phyloP scores from a whole-genome alignment of 2,888 invertebrate genomes.

The Cryptus viduatorius region DNA sequence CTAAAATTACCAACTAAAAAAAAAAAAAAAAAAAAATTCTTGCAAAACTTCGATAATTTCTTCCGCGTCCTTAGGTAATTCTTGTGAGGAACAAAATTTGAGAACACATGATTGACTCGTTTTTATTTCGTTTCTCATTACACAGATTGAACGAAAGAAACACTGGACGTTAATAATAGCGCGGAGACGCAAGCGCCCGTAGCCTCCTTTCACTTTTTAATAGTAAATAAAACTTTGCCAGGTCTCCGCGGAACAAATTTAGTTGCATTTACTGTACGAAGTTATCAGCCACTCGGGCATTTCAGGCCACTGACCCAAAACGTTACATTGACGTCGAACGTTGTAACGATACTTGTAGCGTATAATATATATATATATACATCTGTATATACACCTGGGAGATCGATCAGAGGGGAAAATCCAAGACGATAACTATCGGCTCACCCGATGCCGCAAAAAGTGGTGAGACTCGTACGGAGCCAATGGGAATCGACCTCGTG shows the following conservation, averaged over 20 bases:
- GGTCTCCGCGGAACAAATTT: not conserved
- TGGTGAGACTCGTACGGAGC: constrained; percentile 28
- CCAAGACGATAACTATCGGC: constrained; percentile 24
- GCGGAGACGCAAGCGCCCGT: not conserved
- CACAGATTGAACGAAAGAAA: not conserved
- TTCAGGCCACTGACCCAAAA: constrained; percentile 13
- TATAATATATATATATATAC: not conserved
- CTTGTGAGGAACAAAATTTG: not conserved
- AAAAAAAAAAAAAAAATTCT: too few species aligned
- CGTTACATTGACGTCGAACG: not conserved
- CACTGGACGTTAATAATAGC: not conserved
- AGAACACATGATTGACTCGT: not conserved
- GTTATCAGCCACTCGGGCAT: not conserved
- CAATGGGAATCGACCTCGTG: constrained; percentile 59
- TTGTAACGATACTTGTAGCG: not conserved
- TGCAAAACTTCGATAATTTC: too few species aligned
- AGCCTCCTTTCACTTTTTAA: constrained; percentile 51
- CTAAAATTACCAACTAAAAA: too few species aligned
- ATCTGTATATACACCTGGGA: constrained; percentile 10
- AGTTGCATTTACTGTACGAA: not conserved
- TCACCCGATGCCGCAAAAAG: constrained; percentile 40
- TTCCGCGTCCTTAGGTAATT: too few species aligned
- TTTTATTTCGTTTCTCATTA: not conserved
- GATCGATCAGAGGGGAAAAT: not conserved
- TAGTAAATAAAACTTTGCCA: constrained; percentile 15